Conservation (phyloP, 2,113 vertebrate genomes). For the Amazona vittata region DNA sequence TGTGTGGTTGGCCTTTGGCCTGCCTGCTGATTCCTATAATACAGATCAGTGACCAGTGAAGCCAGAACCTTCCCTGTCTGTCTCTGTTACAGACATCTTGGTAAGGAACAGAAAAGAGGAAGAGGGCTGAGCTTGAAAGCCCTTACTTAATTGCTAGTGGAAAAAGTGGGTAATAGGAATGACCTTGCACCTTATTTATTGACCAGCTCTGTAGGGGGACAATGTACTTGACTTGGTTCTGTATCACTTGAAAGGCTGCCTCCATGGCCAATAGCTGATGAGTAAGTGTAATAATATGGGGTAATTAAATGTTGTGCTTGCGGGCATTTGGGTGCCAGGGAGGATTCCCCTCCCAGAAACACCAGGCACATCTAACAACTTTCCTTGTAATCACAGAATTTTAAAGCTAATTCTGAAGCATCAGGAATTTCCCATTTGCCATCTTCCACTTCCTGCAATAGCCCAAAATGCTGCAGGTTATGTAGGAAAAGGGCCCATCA, state of each 20-base stretch:
- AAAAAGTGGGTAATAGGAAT: slow-evolving; percentile 56
- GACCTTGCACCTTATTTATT: slow-evolving; percentile 66
- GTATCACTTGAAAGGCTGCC: slow-evolving; percentile 48
- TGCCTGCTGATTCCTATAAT: slow-evolving; percentile 60
- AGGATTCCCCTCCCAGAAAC: neutral
- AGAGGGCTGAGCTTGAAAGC: slow-evolving; percentile 5
- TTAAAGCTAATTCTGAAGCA: neutral
- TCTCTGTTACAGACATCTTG: slow-evolving; percentile 58
- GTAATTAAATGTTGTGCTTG: slow-evolving; percentile 56
- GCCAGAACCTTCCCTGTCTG: slow-evolving; percentile 25
- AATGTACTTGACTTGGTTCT: slow-evolving; percentile 66
- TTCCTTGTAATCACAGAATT: neutral
- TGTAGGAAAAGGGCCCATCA: neutral
- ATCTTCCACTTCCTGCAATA: neutral
- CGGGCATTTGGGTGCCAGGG: neutral
- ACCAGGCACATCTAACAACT: neutral
- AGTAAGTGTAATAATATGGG: slow-evolving; percentile 10
- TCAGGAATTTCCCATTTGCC: neutral
- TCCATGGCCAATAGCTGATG: slow-evolving; percentile 20
- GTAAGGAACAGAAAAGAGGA: slow-evolving; percentile 15
- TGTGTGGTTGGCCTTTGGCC: slow-evolving; percentile 55
- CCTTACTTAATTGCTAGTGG: slow-evolving; percentile 51
- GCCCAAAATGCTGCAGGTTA: neutral
- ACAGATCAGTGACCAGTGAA: slow-evolving; percentile 59
- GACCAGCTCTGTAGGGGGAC: slow-evolving; percentile 38